These are phyloP conservation scores for Raja brachyura DNA, from an alignment of 2,113 vertebrate genomes.

Conservation along the genomic window DNA sequence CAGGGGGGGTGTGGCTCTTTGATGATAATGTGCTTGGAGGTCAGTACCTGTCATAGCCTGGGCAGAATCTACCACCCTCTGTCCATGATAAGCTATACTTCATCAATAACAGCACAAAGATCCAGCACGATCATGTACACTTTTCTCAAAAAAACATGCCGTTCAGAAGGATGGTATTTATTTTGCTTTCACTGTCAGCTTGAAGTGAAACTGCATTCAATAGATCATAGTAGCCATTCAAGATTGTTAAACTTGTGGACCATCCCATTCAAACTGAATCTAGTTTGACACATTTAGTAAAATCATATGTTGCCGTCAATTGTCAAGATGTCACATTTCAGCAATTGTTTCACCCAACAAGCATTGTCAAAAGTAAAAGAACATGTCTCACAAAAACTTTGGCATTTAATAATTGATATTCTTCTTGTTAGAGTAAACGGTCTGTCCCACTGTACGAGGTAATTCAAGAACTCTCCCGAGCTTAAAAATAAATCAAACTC, in stretches of 20 bases:
- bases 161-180: not conserved
- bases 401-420: not conserved
- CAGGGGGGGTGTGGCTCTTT: too few relatives aligned
- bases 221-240: not conserved
- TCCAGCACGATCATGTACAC: not conserved
- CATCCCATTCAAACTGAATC: not conserved
- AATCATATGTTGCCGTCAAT: not conserved
- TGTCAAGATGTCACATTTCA: not conserved
- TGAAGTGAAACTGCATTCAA: not conserved
- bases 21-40: too few relatives aligned
- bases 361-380: not conserved
- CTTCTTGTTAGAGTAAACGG: too few relatives aligned
- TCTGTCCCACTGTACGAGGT: too few relatives aligned
- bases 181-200: not conserved
- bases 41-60: too few relatives aligned
- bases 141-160: not conserved
- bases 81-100: too few relatives aligned
- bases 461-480: too few relatives aligned
- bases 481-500: too few relatives aligned
- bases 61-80: too few relatives aligned
- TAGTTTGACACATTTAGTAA: not conserved
- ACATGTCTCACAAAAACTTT: not conserved
- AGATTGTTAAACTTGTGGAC: too few relatives aligned
- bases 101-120: not conserved
- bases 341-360: not conserved